Base-by-base conservation (phyloP, 2,113 vertebrate species). In the Pedetes capensis region DNA sequence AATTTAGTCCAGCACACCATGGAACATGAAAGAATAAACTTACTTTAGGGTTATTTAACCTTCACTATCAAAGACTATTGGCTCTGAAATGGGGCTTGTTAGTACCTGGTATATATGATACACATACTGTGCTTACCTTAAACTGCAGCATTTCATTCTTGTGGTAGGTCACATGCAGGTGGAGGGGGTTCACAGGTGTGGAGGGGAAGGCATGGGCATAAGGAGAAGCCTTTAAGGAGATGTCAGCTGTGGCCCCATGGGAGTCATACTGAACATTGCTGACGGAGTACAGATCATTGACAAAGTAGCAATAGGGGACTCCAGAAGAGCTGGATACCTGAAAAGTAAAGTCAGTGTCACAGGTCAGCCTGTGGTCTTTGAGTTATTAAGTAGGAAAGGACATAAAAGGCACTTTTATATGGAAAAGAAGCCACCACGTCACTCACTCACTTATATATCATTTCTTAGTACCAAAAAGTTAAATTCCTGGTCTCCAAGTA, bases 121-220 rank as follows among this genome's bases (percentile, higher is more conserved):
- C 6, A 13, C 2, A 34, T 3, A 11, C 53, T 0, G 17, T 16
- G 37, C 63, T 64, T 87, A 99, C 99, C 99, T 99, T 99, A 95
- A 99, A 99, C 88, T 98, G 99, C n/a, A 99, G 98, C 98, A 99
- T 98, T 74, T 98, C 61, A 16, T 97, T 74, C 71, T 89, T 98
- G 93, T 99, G 99, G 95, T 98, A 99, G 20, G 32, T 98, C 88
- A 99, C 97, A 5, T 98, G 88, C 79, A 99, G 98, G 8, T 84
- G 89, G 27, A 99, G 98, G 1, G 8, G 91, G 85, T 97, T 88
- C n/a, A 99, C 98, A 12, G 98, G 97, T 2, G 84, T 97, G 0
- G 99, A 99, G 0, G 61, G 95, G 1, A 97, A 61, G 6, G 97
- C 95, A 0, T 63, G 96, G 86, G 93, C 89, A 16, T 95, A 87